These are phyloP conservation scores for Temnothorax ravouxi DNA, from an alignment of 2,888 invertebrate genomes.

Conservation along the genomic window DNA sequence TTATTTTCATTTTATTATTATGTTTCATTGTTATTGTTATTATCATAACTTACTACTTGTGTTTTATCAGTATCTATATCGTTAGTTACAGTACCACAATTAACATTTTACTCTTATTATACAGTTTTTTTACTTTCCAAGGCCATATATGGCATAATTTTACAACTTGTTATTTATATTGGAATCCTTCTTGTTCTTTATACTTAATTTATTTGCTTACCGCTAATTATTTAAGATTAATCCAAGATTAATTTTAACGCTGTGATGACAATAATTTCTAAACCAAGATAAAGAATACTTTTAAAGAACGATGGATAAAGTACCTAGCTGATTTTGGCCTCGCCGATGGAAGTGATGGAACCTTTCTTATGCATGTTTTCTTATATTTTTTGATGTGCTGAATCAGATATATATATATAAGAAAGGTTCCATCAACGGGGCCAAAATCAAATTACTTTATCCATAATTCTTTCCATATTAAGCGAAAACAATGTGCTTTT, in stretches of 20 bases:
- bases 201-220: slow-evolving; percentile 1
- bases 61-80: too few species aligned
- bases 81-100: background rate
- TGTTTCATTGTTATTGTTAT: too few species aligned
- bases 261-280: background rate
- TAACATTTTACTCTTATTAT: slow-evolving; percentile 17
- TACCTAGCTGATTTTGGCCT: too few species aligned
- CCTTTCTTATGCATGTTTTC: too few species aligned
- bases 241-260: slow-evolving; percentile 10
- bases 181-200: background rate
- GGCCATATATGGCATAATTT: background rate
- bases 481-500: background rate
- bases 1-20: too few species aligned
- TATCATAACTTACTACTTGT: too few species aligned
- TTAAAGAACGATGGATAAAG: too few species aligned
- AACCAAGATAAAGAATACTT: background rate
- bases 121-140: background rate
- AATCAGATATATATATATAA: too few species aligned
- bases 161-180: background rate
- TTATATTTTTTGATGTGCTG: too few species aligned
- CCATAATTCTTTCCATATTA: background rate
- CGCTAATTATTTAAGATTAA: background rate
- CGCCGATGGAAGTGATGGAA: too few species aligned
- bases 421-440: too few species aligned
- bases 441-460: too few species aligned